Evolutionary conservation across 2,113 vertebrate species (phyloP).

Genomic region (Gadus macrocephalus): DNA sequence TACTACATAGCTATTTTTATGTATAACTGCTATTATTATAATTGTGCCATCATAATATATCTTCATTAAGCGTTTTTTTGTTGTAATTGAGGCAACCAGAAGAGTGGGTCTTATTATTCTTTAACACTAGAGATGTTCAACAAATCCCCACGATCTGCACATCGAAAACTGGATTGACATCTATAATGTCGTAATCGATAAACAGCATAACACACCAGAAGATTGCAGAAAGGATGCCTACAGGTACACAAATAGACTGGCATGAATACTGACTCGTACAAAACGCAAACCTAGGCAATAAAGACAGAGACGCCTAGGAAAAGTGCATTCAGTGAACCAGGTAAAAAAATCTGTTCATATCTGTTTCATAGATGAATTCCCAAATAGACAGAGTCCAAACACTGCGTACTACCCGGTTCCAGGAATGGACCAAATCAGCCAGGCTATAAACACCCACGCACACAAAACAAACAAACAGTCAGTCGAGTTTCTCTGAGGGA

Average conservation of each 20-base stretch:
- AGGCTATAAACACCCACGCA: too few relatives aligned
- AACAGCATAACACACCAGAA: background rate
- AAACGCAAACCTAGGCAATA: too few relatives aligned
- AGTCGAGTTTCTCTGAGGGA: too few relatives aligned
- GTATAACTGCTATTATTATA: too few relatives aligned
- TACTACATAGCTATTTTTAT: too few relatives aligned
- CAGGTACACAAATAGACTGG: background rate
- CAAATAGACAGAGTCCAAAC: too few relatives aligned
- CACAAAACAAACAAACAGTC: too few relatives aligned
- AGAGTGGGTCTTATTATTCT: background rate
- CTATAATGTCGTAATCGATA: background rate
- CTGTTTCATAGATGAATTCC: constrained; percentile 3
- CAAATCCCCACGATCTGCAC: background rate
- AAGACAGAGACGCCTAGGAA: background rate
- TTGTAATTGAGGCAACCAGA: background rate
- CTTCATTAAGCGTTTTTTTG: constrained; percentile 1
- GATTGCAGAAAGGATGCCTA: background rate
- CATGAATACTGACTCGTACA: too few relatives aligned
- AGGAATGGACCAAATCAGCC: too few relatives aligned
- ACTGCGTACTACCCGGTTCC: too few relatives aligned
- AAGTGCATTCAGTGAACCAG: background rate
- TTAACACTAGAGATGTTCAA: background rate
- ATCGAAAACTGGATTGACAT: background rate
- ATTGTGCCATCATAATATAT: too few relatives aligned
- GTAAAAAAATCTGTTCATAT: background rate